Base-by-base conservation (phyloP, 1,140 invertebrate species). In the Thaumetopoea pityocampa region DNA sequence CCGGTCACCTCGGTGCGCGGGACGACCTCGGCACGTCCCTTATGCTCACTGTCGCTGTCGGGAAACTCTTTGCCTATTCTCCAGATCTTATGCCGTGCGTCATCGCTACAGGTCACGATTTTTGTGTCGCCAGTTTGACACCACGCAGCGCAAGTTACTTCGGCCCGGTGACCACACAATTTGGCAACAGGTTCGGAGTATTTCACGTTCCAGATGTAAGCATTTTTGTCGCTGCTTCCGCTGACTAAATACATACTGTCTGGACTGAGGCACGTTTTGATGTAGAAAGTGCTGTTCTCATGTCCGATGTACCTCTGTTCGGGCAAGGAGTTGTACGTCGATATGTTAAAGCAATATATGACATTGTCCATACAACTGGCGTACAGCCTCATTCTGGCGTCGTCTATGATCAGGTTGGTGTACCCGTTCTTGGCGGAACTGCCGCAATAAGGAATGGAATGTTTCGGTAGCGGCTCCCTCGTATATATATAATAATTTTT, bases 81-180 rank as follows among this genome's bases (percentile, higher is more conserved):
- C 94, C 93, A 96, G 34, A 95, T 88, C 63, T 91, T 90, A 56
- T 94, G 90, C 0, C 88, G 85, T 4, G 90, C 89, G 83, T 95
- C 94, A 67, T 96, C 94, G 19, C 92, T 92, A 68, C 93, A 92
- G 0, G 94, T 95, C 4, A 93, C 90, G 36, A 95, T 80, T 70
- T 90, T 81, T 11, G 81, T 63, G 46, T 86, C 80, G 8, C 82
- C 76, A 7, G 54, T 60, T 40, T 73, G 69, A 36, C 90, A 90
- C 95, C 94, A 96, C 0, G 92, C 90, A 2, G 95, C 93, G 66
- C 92, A 91, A 1, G 94, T 94, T 0, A 96, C 94, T 86, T 97
- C 94, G 3, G 91, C 92, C 7, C 85, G 86, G 63, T 96, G 94
- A 0, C 93, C 93, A 2, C 76, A 82, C 0, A 96, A 82, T 38